These are phyloP conservation scores for Epizoanthus scotinus DNA, from an alignment of 92 coral and sea anemone species.

Conservation along the genomic window DNA sequence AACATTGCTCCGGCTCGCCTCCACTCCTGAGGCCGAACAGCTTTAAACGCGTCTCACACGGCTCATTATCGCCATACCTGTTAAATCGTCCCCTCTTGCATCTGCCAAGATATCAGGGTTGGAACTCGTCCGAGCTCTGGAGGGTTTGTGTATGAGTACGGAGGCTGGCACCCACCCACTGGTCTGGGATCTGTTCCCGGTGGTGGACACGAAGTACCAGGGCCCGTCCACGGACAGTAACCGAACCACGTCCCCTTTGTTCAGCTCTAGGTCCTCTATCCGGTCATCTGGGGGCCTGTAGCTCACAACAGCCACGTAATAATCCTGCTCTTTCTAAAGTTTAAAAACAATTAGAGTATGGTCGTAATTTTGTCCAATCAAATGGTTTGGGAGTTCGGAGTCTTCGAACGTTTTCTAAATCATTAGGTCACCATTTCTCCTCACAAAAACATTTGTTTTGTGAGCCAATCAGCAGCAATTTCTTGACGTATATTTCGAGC, in stretches of 20 bases:
- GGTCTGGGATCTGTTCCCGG: slow-evolving; percentile 46
- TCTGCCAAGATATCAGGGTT: neutral
- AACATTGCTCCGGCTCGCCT: too few species aligned
- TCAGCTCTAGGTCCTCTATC: slow-evolving; percentile 69
- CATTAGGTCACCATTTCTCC: too few species aligned
- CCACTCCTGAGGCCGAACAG: too few species aligned
- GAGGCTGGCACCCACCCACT: slow-evolving; percentile 84
- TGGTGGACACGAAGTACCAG: slow-evolving; percentile 75
- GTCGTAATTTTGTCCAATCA: neutral
- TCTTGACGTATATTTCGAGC: too few species aligned
- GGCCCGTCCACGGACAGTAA: slow-evolving; percentile 73
- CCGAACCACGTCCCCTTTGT: slow-evolving; percentile 73
- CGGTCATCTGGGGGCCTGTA: slow-evolving; percentile 73
- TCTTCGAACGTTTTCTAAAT: neutral
- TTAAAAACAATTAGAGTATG: neutral
- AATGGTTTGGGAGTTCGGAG: slow-evolving; percentile 1
- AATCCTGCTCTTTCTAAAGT: slow-evolving; percentile 37
- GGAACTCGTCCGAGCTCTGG: neutral
- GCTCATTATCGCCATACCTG: neutral
- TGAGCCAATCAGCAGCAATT: too few species aligned
- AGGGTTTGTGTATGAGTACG: slow-evolving; percentile 30
- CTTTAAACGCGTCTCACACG: too few species aligned
- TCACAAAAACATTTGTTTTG: neutral
- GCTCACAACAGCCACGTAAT: slow-evolving; percentile 56
- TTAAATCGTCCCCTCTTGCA: neutral